Conservation (phyloP, 2,888 invertebrate species). For the Campopleginae sp. region DNA sequence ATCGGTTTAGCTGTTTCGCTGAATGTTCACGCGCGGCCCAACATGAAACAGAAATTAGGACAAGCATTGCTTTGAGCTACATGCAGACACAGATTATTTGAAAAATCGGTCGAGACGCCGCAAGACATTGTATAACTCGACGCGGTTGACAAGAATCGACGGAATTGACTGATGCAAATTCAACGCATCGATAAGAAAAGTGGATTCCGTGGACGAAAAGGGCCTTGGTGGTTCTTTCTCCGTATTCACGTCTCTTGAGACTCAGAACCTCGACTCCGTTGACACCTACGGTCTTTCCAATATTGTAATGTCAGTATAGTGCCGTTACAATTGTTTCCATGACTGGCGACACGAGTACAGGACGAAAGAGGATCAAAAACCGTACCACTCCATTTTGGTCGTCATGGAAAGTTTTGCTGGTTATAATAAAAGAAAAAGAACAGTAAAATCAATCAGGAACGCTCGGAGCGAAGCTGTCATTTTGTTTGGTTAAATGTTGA, state of each 20-base stretch:
- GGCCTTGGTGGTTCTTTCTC: not conserved
- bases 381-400: too few species aligned
- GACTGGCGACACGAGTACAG: too few species aligned
- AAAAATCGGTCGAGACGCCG: not conserved
- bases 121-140: not conserved
- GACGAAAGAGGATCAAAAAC: too few species aligned
- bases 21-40: constrained; percentile 50
- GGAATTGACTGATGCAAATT: not conserved
- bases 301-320: too few species aligned
- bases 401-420: too few species aligned
- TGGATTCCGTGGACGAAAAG: not conserved
- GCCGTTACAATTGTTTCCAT: too few species aligned
- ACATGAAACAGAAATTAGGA: not conserved
- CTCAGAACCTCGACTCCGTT: not conserved
- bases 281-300: too few species aligned
- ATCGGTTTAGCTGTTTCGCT: constrained; percentile 61
- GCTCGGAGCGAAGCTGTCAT: too few species aligned
- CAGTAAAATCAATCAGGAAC: too few species aligned
- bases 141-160: too few species aligned
- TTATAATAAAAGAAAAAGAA: too few species aligned
- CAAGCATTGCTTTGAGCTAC: not conserved
- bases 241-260: not conserved
- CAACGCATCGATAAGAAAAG: not conserved
- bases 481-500: too few species aligned
- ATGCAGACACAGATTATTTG: not conserved